Evolutionary conservation across 2,888 invertebrate species (phyloP).

Genomic region (Gastracanthus pulcherrimus): DNA sequence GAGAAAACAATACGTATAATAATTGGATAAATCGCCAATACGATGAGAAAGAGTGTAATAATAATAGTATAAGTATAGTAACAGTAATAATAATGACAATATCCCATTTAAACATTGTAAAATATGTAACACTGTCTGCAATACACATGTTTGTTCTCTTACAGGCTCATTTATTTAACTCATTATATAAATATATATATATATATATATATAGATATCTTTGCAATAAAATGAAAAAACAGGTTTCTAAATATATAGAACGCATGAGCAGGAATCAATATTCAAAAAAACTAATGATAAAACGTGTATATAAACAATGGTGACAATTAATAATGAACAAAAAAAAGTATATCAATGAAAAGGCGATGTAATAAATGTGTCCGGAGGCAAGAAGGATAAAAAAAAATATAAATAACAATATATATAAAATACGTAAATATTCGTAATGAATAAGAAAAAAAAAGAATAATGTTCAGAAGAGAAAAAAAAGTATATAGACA

Average conservation of each 20-base stretch:
- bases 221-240: slow-evolving; percentile 53
- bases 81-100: slow-evolving; percentile 34
- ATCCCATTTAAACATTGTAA: slow-evolving; percentile 51
- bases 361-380: slow-evolving; percentile 46
- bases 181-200: slow-evolving; percentile 19
- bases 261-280: slow-evolving; percentile 55
- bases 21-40: slow-evolving; percentile 50
- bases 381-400: slow-evolving; percentile 47
- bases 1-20: slow-evolving; percentile 53
- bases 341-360: slow-evolving; percentile 44
- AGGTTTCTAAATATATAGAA: slow-evolving; percentile 52
- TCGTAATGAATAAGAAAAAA: slow-evolving; percentile 16
- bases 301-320: slow-evolving; percentile 52
- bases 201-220: slow-evolving; percentile 39
- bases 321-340: slow-evolving; percentile 49
- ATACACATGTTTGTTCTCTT: slow-evolving; percentile 62
- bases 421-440: slow-evolving; percentile 32
- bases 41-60: slow-evolving; percentile 41
- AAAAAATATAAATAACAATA: slow-evolving; percentile 35
- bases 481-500: slow-evolving; percentile 1
- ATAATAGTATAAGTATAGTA: slow-evolving; percentile 20
- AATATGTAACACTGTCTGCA: slow-evolving; percentile 61
- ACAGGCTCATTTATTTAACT: slow-evolving; percentile 53
- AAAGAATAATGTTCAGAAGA: slow-evolving; percentile 22
- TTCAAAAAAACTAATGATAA: slow-evolving; percentile 50